Percentiles rank a stretch among this genome's conserved stretches.
These are phyloP conservation scores for Plemyria rubiginata DNA, from an alignment of 2,888 invertebrate species.

Conservation along the genomic window DNA sequence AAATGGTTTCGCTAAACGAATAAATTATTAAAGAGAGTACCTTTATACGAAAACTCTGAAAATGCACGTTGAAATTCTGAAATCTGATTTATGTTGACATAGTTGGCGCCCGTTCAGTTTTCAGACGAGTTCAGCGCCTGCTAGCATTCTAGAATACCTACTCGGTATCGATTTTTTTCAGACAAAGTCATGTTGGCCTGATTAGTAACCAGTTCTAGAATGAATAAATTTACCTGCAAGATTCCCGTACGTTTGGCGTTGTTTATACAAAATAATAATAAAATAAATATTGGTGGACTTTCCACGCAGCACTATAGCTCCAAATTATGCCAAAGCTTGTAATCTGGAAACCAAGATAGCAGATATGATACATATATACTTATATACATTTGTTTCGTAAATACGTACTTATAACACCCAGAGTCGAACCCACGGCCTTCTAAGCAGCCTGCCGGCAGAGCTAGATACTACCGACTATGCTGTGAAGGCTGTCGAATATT, in stretches of 20 bases:
- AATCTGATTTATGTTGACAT: conserved; percentile 22
- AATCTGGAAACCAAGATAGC: too few relatives aligned
- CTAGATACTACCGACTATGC: too few relatives aligned
- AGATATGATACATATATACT: too few relatives aligned
- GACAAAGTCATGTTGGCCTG: not conserved
- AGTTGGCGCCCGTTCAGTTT: conserved; percentile 22
- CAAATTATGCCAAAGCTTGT: too few relatives aligned
- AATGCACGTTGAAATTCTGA: conserved; percentile 15
- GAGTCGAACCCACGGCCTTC: too few relatives aligned
- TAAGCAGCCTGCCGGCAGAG: too few relatives aligned
- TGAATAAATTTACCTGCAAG: not conserved
- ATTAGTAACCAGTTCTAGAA: not conserved
- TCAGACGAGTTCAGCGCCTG: conserved; percentile 2
- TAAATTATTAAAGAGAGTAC: not conserved
- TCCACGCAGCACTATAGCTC: too few relatives aligned
- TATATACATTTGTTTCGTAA: too few relatives aligned
- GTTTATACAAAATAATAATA: too few relatives aligned
- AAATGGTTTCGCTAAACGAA: not conserved
- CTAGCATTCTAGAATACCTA: conserved; percentile 5
- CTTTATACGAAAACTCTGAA: conserved; percentile 5
- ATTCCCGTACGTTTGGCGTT: not conserved
- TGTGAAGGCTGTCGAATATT: too few relatives aligned
- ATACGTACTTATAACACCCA: too few relatives aligned
- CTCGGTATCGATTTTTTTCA: conserved; percentile 26
- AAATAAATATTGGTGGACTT: too few relatives aligned